These are phyloP conservation scores for Drosophila willistoni DNA, from an alignment of 1,140 invertebrate species.

Conservation along the genomic window DNA sequence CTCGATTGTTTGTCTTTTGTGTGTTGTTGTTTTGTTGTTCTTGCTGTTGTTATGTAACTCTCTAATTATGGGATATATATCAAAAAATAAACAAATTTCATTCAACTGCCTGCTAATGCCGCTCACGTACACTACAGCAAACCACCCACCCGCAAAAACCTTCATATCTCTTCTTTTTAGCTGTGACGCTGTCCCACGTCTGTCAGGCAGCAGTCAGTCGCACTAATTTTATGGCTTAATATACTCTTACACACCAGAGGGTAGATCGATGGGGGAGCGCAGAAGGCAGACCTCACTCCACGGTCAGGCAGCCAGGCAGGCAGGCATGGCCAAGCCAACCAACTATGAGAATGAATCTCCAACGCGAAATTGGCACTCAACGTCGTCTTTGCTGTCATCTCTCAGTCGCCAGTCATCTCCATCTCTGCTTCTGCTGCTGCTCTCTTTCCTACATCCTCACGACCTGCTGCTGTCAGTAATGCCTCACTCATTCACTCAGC, in stretches of 20 bases:
- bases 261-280: slow-evolving; percentile 15
- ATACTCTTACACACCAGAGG: slow-evolving; percentile 59
- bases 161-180: neutral
- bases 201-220: slow-evolving; percentile 47
- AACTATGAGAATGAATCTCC: slow-evolving; percentile 43
- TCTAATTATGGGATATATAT: slow-evolving; percentile 76
- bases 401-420: slow-evolving; percentile 26
- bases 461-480: slow-evolving; percentile 58
- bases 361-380: slow-evolving; percentile 76
- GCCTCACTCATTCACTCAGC: slow-evolving; percentile 71
- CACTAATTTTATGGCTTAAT: slow-evolving; percentile 83
- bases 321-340: neutral
- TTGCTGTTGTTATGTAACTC: slow-evolving; percentile 13
- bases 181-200: neutral
- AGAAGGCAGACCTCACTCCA: too few species aligned
- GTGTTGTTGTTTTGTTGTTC: neutral
- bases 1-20: slow-evolving; percentile 20
- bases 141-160: neutral
- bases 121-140: slow-evolving; percentile 51
- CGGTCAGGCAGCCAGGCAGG: neutral
- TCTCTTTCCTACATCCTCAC: slow-evolving; percentile 24
- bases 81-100: slow-evolving; percentile 72
- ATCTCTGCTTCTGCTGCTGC: neutral
- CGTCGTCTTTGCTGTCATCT: slow-evolving; percentile 46
- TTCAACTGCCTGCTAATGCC: slow-evolving; percentile 64